Base-by-base conservation (phyloP, 2,113 vertebrate genomes). In the Apistogramma diplotaenia region DNA sequence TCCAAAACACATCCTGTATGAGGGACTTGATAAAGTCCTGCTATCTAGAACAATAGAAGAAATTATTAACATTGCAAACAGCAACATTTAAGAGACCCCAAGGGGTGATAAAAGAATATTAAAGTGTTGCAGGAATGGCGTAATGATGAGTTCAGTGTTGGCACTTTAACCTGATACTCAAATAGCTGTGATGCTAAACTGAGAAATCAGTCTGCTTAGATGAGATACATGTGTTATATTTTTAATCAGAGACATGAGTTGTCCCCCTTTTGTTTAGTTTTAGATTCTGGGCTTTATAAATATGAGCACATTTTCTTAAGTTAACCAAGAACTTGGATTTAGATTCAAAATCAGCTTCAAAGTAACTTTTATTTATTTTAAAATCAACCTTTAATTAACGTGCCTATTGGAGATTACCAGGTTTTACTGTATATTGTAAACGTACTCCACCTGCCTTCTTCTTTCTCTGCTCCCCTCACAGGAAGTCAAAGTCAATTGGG, bases 401-500 rank as follows among this genome's bases (percentile, higher is more conserved):
- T 27, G 16, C 15, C 13, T 23, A 79, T 40, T 70, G 43, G 40
- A 81, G 49, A 18, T 31, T 15, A 51, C 18, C 25, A n/a, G 18
- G 6, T 61, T 79, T 76, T 67, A 18, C 29, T 74, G 46, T 84
- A 46, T 91, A 76, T 81, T 88, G 40, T 91, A 92, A 93, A 91
- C 87, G 72, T 89, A 89, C 85, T 77, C 85, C 82, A 92, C 85
- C 84, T 83, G 82, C 35, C 83, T 21, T 92, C 43, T 85, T 67
- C 49, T 89, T 73, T 92, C 40, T 81, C 37, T 85, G 25, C 51
- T 75, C 78, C 60, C 91, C 13, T 90, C 53, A 55, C 94, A 99
- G 98, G 98, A 99, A 93, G 98, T 99, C 91, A 99, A 99, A 95
- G 98, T 99, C 89, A 99, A 99, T 95, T 99, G 98, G 98, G 98